Conservation (phyloP, 1,140 invertebrate genomes). For the Aethina tumida region DNA sequence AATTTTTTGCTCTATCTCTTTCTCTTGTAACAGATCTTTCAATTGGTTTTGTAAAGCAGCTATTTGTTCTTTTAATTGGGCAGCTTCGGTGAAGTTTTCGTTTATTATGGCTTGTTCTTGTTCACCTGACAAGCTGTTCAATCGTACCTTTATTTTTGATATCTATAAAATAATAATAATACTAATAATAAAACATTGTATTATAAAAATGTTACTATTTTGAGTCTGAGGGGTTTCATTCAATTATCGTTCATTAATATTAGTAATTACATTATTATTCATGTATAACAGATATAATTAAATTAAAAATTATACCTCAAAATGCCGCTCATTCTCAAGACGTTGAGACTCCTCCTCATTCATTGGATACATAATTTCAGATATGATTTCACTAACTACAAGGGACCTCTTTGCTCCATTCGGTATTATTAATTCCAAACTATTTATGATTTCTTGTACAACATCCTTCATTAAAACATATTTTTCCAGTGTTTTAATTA, state of each 20-base stretch:
- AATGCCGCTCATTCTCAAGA: conserved; percentile 3
- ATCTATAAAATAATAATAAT: no score
- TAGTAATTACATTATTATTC: no score
- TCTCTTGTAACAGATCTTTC: background rate
- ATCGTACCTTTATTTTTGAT: no score
- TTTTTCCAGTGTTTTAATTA: background rate
- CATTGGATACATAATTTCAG: conserved; percentile 12
- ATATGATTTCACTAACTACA: conserved; percentile 15
- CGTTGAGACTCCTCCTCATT: conserved; percentile 6
- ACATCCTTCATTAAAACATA: background rate
- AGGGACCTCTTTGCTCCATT: conserved; percentile 6
- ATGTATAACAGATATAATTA: no score
- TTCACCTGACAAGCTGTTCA: background rate
- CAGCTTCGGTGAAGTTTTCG: conserved; percentile 1
- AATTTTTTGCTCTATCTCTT: background rate
- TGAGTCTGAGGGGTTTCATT: background rate
- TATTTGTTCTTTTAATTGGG: background rate
- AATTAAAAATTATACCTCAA: conserved; percentile 2
- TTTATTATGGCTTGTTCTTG: conserved; percentile 5
- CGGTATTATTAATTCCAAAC: conserved; percentile 9
- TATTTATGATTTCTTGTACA: conserved; percentile 2
- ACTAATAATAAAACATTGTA: no score
- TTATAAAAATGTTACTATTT: no score
- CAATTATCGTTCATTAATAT: no score
- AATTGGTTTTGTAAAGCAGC: background rate